phyloP scores from a whole-genome alignment of 2,113 vertebrate species.

The Bolborhynchus lineola region DNA sequence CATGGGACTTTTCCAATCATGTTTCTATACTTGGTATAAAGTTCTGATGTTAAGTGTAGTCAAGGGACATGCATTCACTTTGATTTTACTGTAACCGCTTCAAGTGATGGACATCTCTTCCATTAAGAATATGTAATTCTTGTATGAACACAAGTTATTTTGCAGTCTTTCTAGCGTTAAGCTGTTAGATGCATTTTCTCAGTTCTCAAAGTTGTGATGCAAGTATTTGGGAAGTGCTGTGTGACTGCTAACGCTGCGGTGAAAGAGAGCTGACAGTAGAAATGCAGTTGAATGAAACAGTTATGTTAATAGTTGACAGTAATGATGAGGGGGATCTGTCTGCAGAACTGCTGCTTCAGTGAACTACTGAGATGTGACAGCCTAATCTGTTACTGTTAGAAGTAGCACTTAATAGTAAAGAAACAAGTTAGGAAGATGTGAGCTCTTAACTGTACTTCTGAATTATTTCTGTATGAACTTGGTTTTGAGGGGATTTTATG shows the following conservation, averaged over 20 bases:
- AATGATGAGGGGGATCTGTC: rapidly evolving
- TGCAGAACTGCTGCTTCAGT: background rate
- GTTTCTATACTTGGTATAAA: background rate
- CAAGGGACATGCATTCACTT: background rate
- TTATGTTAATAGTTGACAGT: background rate
- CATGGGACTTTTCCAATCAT: background rate
- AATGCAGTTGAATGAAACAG: background rate
- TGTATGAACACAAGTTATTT: background rate
- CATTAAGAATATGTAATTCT: background rate
- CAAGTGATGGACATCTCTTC: background rate
- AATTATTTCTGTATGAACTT: background rate
- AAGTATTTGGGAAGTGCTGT: background rate
- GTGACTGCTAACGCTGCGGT: rapidly evolving
- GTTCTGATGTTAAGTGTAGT: background rate
- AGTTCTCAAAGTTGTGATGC: background rate
- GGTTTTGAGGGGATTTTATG: background rate
- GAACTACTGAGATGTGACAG: background rate
- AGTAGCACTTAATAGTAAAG: background rate
- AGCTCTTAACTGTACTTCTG: background rate
- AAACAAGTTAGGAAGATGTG: background rate
- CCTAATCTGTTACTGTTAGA: background rate
- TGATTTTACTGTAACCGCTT: background rate
- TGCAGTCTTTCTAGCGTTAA: background rate
- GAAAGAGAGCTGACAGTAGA: background rate
- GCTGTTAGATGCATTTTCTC: background rate